These are phyloP conservation scores for Noctua comes DNA, from an alignment of 2,888 invertebrate genomes.

Conservation along the genomic window DNA sequence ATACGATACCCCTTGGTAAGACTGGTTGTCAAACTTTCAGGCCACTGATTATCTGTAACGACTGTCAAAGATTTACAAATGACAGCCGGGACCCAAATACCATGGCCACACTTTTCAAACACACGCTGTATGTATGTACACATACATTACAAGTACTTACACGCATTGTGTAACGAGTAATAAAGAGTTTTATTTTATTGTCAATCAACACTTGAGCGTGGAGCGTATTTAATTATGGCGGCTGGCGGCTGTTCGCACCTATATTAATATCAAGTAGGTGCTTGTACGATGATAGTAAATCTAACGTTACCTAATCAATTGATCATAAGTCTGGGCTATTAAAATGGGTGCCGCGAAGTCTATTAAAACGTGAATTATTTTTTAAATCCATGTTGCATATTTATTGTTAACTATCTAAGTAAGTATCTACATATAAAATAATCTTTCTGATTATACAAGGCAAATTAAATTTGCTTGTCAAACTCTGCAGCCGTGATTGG, in stretches of 20 bases:
- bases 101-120: not conserved
- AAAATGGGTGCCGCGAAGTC: conserved; percentile 15
- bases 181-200: conserved; percentile 71
- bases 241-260: conserved; percentile 60
- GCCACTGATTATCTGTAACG: too few relatives aligned
- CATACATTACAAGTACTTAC: conserved; percentile 43
- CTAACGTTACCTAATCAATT: conserved; percentile 43
- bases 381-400: not conserved
- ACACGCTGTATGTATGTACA: conserved; percentile 25
- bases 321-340: conserved; percentile 20
- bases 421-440: not conserved
- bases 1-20: not conserved
- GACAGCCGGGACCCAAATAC: too few relatives aligned
- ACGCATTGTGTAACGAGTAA: conserved; percentile 65
- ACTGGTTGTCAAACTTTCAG: too few relatives aligned
- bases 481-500: not conserved
- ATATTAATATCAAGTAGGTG: conserved; percentile 63
- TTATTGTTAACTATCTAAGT: not conserved
- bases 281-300: conserved; percentile 50
- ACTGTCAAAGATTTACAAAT: too few relatives aligned
- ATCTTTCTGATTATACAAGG: not conserved
- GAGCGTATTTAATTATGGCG: conserved; percentile 69
- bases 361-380: conserved; percentile 13
- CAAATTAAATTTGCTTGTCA: not conserved
- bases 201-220: conserved; percentile 69